Conservation (phyloP, 1,140 invertebrate genomes). For the Saccostrea cuccullata region DNA sequence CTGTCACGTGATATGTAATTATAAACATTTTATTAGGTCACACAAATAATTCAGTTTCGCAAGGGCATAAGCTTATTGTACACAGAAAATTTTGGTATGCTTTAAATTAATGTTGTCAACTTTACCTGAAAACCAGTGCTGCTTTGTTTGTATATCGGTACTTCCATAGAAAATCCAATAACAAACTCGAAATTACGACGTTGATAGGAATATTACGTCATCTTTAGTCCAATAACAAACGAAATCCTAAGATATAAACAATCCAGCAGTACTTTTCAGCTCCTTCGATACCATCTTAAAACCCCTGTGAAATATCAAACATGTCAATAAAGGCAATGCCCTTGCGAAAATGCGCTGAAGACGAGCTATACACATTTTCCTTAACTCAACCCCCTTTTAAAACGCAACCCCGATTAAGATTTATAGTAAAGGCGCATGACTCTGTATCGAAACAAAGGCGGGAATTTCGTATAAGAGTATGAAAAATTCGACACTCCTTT, state of each 20-base stretch:
- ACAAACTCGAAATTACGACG: not conserved
- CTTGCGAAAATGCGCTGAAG: not conserved
- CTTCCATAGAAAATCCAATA: not conserved
- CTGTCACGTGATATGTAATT: not conserved
- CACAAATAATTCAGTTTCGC: not conserved
- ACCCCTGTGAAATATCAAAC: not conserved
- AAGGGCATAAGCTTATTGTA: not conserved
- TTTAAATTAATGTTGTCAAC: not conserved
- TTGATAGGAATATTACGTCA: not conserved
- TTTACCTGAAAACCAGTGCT: too few relatives aligned
- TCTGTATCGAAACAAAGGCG: not conserved
- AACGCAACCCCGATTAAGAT: not conserved
- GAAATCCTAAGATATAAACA: not conserved
- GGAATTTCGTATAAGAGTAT: not conserved
- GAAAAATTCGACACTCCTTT: not conserved
- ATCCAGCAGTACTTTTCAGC: not conserved
- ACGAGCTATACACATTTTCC: not conserved
- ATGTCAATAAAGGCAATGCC: not conserved
- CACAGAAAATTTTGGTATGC: not conserved
- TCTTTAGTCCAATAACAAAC: not conserved
- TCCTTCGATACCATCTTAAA: not conserved
- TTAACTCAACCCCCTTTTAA: not conserved
- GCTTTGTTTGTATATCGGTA: too few relatives aligned
- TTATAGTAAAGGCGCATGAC: not conserved
- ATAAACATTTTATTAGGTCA: conserved; percentile 7